Conservation (phyloP, 2,113 vertebrate species). For the Sterna hirundo region DNA sequence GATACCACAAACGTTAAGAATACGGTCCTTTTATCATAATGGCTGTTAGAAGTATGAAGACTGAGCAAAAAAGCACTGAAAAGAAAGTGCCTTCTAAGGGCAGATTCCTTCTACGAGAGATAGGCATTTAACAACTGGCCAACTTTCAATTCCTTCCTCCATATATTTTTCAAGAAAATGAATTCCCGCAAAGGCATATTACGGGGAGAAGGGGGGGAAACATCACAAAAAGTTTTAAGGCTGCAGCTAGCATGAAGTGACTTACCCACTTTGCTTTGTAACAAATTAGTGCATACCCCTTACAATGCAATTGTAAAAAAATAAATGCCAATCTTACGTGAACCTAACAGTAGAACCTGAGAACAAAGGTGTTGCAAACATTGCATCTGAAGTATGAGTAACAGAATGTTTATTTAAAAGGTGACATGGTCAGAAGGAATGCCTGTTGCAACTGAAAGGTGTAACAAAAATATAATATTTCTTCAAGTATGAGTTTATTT, state of each 20-base stretch:
- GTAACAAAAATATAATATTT: background rate
- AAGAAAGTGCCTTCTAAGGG: background rate
- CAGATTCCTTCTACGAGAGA: background rate
- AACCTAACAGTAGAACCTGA: background rate
- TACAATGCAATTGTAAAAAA: background rate
- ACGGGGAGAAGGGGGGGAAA: rapidly evolving
- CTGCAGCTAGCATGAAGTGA: background rate
- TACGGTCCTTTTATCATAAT: background rate
- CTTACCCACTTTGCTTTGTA: background rate
- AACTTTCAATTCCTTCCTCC: background rate
- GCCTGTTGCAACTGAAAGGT: background rate
- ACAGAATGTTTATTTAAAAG: background rate
- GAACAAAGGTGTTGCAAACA: background rate
- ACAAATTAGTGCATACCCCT: background rate
- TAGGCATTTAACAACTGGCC: background rate
- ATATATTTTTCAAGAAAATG: background rate
- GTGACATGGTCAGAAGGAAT: background rate
- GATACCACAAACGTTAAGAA: background rate
- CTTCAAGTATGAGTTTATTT: background rate
- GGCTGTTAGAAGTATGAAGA: background rate
- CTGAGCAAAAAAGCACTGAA: background rate
- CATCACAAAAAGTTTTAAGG: background rate
- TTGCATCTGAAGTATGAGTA: background rate
- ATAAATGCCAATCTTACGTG: background rate
- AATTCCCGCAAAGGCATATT: background rate